Conservation (phyloP, 2,888 invertebrate species). For the Peribatodes rhomboidaria region DNA sequence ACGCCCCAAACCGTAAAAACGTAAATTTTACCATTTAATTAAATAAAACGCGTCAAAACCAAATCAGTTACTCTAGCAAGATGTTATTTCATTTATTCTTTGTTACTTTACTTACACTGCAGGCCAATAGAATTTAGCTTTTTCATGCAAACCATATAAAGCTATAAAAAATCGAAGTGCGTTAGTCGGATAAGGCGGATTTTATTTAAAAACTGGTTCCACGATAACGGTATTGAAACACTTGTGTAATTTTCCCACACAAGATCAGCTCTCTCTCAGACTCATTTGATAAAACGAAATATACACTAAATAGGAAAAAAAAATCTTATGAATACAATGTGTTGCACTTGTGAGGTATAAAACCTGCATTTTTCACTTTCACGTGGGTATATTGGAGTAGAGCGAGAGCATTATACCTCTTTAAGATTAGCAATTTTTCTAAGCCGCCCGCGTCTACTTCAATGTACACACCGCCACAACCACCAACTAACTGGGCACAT, state of each 20-base stretch:
- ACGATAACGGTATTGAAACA: not conserved
- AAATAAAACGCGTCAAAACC: no score
- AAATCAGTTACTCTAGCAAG: no score
- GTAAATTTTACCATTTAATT: no score
- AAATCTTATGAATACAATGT: slow-evolving; percentile 6
- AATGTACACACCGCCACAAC: slow-evolving; percentile 16
- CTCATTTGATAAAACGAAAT: slow-evolving; percentile 6
- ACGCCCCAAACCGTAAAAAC: no score
- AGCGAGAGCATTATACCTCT: not conserved
- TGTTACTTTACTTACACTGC: no score
- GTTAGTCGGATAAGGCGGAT: not conserved
- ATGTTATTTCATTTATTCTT: no score
- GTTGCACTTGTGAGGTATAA: slow-evolving; percentile 5
- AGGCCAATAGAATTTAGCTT: not conserved
- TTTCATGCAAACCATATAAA: not conserved
- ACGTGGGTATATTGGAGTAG: slow-evolving; percentile 14
- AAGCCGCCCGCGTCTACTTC: slow-evolving; percentile 11
- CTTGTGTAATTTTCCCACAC: not conserved
- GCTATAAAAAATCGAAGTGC: not conserved
- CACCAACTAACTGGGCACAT: slow-evolving; percentile 28
- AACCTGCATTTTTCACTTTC: slow-evolving; percentile 24
- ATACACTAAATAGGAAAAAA: slow-evolving; percentile 6
- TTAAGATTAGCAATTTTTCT: slow-evolving; percentile 1
- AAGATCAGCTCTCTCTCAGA: no score
- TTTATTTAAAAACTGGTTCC: not conserved